Evolutionary conservation across 37 sponge, comb jelly and placozoan genomes (phyloP).

Genomic region (Beroe ovata): DNA sequence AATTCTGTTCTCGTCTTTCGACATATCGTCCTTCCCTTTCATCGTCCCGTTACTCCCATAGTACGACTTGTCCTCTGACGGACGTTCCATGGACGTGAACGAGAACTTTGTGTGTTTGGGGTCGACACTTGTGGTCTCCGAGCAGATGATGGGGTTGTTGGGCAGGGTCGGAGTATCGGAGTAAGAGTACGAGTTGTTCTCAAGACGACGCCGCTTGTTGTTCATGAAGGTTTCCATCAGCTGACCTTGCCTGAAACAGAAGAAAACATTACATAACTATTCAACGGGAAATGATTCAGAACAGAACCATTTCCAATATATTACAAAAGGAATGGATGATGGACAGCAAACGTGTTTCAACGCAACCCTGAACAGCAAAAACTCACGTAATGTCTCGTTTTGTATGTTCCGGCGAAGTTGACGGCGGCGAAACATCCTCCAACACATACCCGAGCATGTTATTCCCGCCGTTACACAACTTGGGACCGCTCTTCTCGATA

Average conservation of each 20-base stretch:
- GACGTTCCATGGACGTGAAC: not conserved
- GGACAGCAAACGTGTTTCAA: too few relatives aligned
- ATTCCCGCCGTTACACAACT: slow-evolving; percentile 4
- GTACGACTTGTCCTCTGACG: slow-evolving; percentile 9
- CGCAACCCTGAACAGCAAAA: not conserved
- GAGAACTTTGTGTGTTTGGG: slow-evolving; percentile 40
- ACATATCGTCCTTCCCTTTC: not conserved
- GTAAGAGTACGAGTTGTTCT: not conserved
- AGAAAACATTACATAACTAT: too few relatives aligned
- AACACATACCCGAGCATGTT: slow-evolving; percentile 29
- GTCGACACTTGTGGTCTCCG: not conserved
- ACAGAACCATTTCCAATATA: too few relatives aligned
- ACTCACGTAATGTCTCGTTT: slow-evolving; percentile 57
- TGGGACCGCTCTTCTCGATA: not conserved
- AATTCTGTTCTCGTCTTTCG: not conserved
- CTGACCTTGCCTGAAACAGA: slow-evolving; percentile 6
- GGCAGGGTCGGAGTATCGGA: not conserved
- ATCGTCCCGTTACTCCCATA: not conserved
- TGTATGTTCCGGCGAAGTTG: slow-evolving; percentile 13
- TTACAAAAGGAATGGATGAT: too few relatives aligned
- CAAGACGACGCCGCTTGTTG: slow-evolving; percentile 34
- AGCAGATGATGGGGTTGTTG: not conserved
- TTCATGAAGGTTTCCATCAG: slow-evolving; percentile 39
- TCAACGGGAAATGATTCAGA: too few relatives aligned
- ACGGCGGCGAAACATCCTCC: slow-evolving; percentile 55